Evolutionary conservation across 2,113 vertebrate genomes (phyloP), one percentile per base, ranked within the genome.

Genomic region (Leucopsar rothschildi): DNA sequence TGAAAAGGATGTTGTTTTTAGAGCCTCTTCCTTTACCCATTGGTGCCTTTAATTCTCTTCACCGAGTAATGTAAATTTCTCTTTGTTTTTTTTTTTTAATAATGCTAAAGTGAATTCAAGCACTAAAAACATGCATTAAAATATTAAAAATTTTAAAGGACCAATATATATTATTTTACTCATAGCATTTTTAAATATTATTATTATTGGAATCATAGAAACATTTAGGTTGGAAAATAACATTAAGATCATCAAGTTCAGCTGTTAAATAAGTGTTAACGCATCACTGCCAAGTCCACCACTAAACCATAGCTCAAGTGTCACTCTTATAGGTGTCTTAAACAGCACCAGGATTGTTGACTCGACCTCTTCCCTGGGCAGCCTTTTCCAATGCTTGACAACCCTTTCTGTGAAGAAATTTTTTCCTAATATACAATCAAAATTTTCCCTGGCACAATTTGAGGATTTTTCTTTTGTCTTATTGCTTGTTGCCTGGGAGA

Each of bases 81-180:
- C 10, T 22, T 13, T 5, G 2, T n/a, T n/a, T n/a, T 6, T n/a
- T 18, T 33, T 49, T 39, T 20, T 5, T 0, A 40, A 61, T 19
- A 59, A 20, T 61, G 93, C 71, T 40, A 5, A 77, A 80, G 31
- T 5, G 2, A 77, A 76, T 71, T 52, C 1, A 80, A 72, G 42
- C 65, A 24, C 3, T 45, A 57, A 86, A 80, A 76, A 10, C 9
- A 22, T 35, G 1, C 5, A 57, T 47, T 35, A 47, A 85, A 82
- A 45, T 88, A 35, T 47, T 64, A n/a, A 50, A 44, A 7, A 16
- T 73, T 17, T 37, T 57, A 76, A 68, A 31, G 5, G 9, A 78
- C 1, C 3, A 40, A 28, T 53, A 45, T 8, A 22, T 57, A 24
- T 73, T 37, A 44, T 66, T 75, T 83, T 70, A 44, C 11, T 1